Evolutionary conservation across 2,888 invertebrate species (phyloP), one percentile per base, ranked within the genome.

Genomic region (Pediacus dermestoides): DNA sequence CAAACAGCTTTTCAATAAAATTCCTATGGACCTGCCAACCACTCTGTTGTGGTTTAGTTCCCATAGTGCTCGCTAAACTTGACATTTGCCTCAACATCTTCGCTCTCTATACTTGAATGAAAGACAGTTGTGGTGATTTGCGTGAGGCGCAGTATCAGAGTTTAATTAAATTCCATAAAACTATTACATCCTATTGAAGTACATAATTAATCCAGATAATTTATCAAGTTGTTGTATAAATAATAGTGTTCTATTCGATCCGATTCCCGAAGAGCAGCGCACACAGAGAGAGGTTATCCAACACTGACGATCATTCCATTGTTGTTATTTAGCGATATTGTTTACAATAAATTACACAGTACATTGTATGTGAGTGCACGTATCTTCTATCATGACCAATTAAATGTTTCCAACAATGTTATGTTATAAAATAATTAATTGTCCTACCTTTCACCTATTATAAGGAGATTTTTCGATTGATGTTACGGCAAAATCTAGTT

Each of bases 301-400:
- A 44, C 48, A 50, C 52, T 54, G 52, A 54, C 55, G 60, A 61
- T 59, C 62, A 54, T 57, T 58, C 60, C 63, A 66, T 66, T 66
- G 64, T 66, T 61, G 63, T 64, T 63, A 63, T 63, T 61, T 64
- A 62, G 58, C 63, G 59, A 65, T 66, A 66, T 64, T 64, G 64
- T 65, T 65, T 62, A 58, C 63, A 60, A 63, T 64, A 65, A 65
- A 66, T 64, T 64, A 61, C 60, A 57, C 48, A 51, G 60, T 59
- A 57, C 61, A 64, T 64, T 64, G 66, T 64, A 57, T 61, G 58
- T 61, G 56, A 63, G 58, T 58, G 64, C 63, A 63, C 64, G 63
- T 63, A 62, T 61, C 58, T 60, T 57, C 57, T 61, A 62, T 63
- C 65, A 64, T 62, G 64, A 60, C 64, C 67, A 67, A 67, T 67